These are phyloP conservation scores for Cisticola juncidis DNA, from an alignment of 2,113 vertebrate genomes.

Conservation along the genomic window DNA sequence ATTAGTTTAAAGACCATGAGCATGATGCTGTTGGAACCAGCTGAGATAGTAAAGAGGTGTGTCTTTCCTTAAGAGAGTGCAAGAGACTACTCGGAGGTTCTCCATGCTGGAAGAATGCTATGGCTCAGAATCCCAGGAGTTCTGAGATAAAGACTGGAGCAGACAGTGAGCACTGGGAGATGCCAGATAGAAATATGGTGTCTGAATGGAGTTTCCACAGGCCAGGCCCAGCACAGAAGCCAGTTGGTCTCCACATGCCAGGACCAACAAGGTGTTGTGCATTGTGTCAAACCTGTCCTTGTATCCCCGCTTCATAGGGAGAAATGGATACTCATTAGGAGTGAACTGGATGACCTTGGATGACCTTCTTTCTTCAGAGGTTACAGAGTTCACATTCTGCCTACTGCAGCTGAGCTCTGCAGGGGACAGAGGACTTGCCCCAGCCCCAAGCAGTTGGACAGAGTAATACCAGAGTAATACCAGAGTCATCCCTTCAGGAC, in stretches of 20 bases:
- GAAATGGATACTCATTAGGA: neutral
- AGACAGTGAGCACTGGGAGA: neutral
- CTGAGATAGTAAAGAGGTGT: neutral
- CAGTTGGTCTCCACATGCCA: neutral
- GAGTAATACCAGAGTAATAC: neutral
- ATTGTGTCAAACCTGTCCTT: neutral
- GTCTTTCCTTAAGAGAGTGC: neutral
- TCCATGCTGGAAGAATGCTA: neutral
- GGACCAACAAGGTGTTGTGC: neutral
- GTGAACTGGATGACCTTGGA: neutral
- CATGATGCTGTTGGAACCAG: neutral
- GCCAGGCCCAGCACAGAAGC: neutral
- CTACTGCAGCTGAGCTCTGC: neutral
- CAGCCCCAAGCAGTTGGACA: neutral
- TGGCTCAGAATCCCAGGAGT: neutral
- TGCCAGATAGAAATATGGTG: neutral
- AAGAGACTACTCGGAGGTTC: neutral
- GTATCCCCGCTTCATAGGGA: neutral
- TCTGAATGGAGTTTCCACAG: neutral
- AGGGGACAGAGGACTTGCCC: neutral
- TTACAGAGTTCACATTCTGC: neutral
- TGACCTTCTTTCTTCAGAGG: neutral
- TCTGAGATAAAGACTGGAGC: neutral
- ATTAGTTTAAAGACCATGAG: neutral
- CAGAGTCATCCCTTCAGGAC: neutral